phyloP scores from a whole-genome alignment of 2,797 vertebrate genomes.

The Ficedula albicollis region DNA sequence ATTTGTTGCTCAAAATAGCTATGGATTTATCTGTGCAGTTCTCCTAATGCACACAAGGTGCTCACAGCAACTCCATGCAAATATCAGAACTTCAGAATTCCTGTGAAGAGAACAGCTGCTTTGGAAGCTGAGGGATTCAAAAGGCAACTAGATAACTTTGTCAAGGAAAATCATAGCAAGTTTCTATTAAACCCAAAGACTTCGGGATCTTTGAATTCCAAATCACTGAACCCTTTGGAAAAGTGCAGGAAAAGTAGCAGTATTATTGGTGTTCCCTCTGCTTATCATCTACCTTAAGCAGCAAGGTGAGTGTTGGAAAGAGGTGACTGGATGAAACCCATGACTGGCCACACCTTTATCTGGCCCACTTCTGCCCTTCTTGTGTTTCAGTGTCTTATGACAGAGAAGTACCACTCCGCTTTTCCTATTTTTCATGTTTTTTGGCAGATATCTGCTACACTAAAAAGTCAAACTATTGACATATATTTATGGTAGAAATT shows the following conservation, averaged over 20 bases:
- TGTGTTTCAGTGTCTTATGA: neutral
- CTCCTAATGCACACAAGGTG: neutral
- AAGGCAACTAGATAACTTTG: neutral
- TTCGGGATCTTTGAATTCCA: neutral
- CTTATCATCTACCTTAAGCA: neutral
- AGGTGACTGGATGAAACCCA: neutral
- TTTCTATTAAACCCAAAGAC: neutral
- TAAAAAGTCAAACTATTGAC: neutral
- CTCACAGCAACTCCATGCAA: neutral
- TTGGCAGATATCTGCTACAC: neutral
- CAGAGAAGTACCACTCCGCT: neutral
- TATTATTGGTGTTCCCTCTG: neutral
- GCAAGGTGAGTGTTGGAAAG: neutral
- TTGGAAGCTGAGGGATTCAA: neutral
- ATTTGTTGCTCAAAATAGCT: neutral
- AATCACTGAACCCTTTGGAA: neutral
- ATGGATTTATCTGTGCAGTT: neutral
- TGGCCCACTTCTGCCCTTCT: neutral
- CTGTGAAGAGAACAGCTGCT: neutral
- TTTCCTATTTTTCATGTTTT: neutral
- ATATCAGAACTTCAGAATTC: neutral
- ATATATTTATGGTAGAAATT: neutral
- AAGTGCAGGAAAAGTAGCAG: neutral
- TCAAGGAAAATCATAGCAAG: neutral
- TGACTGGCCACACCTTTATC: fast-evolving